These are phyloP conservation scores for Pseudoips prasinana DNA, from an alignment of 2,888 invertebrate genomes.

Conservation along the genomic window DNA sequence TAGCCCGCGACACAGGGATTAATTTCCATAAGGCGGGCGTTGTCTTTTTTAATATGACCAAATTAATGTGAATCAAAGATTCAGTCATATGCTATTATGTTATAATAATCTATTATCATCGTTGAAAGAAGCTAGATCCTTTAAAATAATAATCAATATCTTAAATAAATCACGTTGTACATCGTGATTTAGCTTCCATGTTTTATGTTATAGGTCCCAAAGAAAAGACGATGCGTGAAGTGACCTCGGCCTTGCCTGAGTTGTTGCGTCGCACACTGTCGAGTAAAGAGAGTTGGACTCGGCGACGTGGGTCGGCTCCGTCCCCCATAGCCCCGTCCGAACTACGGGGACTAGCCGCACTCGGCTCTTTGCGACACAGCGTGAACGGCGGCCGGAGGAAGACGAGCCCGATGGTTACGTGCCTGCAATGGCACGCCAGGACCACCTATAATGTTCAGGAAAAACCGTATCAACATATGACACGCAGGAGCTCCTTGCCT, in stretches of 20 bases:
- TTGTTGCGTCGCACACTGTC: conserved; percentile 51
- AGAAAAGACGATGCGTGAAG: conserved; percentile 54
- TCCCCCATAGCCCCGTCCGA: conserved; percentile 51
- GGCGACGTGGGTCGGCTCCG: conserved; percentile 64
- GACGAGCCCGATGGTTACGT: conserved; percentile 40
- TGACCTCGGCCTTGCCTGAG: conserved; percentile 43
- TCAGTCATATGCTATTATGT: no score
- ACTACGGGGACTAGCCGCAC: conserved; percentile 40
- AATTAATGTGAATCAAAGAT: no score
- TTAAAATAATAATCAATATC: no score
- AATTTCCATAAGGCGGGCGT: no score
- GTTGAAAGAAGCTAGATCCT: no score
- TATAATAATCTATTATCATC: no score
- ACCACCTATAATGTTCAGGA: conserved; percentile 43
- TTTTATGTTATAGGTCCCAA: conserved; percentile 40
- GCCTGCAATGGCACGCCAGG: conserved; percentile 58
- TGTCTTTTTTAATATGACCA: no score
- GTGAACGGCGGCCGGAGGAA: conserved; percentile 50
- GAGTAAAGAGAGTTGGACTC: conserved; percentile 46
- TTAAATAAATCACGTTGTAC: no score
- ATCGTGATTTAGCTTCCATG: no score
- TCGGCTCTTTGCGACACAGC: conserved; percentile 42
- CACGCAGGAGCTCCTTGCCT: conserved; percentile 66
- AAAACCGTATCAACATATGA: conserved; percentile 32
- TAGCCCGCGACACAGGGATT: no score